Evolutionary conservation across 1,140 invertebrate genomes (phyloP).

Genomic region (Drosophila sechellia): DNA sequence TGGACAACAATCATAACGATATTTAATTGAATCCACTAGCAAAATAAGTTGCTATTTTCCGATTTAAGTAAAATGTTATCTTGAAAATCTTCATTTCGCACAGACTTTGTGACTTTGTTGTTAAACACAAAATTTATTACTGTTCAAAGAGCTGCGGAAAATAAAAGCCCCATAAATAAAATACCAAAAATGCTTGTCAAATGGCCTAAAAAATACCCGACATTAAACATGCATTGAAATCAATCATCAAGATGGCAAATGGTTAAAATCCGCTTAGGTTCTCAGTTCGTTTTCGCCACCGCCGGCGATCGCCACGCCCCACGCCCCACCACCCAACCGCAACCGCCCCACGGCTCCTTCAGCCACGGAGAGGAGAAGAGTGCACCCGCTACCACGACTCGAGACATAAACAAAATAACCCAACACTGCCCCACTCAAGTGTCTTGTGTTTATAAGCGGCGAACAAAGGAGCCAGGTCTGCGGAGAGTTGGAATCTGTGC

Average conservation of each 20-base stretch:
- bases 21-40: too few species aligned
- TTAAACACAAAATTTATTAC: background rate
- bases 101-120: background rate
- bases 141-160: background rate
- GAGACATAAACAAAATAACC: conserved; percentile 34
- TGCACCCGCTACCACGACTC: background rate
- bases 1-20: too few species aligned
- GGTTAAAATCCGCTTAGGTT: conserved; percentile 25
- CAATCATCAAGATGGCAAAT: conserved; percentile 28
- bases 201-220: conserved; percentile 27
- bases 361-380: background rate
- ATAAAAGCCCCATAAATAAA: conserved; percentile 20
- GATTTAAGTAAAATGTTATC: too few species aligned
- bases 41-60: background rate
- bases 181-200: conserved; percentile 15
- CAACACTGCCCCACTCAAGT: conserved; percentile 5
- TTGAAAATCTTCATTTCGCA: background rate
- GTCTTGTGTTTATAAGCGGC: conserved; percentile 29
- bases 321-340: background rate
- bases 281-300: conserved; percentile 6
- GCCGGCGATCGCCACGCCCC: conserved; percentile 1
- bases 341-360: background rate
- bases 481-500: background rate
- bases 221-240: conserved; percentile 28
- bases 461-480: conserved; percentile 3